Percentiles rank a stretch among this genome's conserved stretches.
phyloP scores from a whole-genome alignment of 2,888 invertebrate genomes.

The Lepidocyrtinus sp. region DNA sequence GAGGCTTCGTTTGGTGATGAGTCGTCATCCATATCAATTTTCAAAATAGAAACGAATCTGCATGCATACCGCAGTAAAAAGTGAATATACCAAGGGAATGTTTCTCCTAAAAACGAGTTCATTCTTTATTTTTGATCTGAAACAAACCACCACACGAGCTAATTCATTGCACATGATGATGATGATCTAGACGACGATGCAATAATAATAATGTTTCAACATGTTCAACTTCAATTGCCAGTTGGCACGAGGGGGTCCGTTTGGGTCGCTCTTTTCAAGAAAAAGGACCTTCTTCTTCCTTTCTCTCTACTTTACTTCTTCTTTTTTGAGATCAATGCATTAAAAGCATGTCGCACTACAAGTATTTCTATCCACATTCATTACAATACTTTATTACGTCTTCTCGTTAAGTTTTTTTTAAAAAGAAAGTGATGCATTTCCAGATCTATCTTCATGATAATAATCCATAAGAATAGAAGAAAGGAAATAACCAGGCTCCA shows the following conservation, averaged over 20 bases:
- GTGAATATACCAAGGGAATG: neutral
- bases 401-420: constrained; percentile 32
- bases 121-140: constrained; percentile 14
- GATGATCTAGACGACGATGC: neutral
- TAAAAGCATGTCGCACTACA: constrained; percentile 17
- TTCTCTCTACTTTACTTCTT: constrained; percentile 13
- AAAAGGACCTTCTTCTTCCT: constrained; percentile 10
- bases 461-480: constrained; percentile 21
- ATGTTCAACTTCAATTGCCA: constrained; percentile 51
- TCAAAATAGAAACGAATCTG: constrained; percentile 18
- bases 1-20: constrained; percentile 29
- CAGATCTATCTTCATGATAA: constrained; percentile 45
- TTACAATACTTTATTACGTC: constrained; percentile 59
- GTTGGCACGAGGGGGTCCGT: constrained; percentile 54
- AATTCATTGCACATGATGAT: constrained; percentile 35
- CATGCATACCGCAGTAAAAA: neutral
- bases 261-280: constrained; percentile 3
- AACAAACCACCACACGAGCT: constrained; percentile 33
- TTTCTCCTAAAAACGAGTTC: constrained; percentile 13
- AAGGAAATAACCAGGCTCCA: constrained; percentile 9
- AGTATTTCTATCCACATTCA: constrained; percentile 25
- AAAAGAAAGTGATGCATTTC: constrained; percentile 46
- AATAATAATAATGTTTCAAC: constrained; percentile 50
- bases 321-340: constrained; percentile 25
- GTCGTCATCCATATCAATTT: constrained; percentile 38